phyloP scores from a whole-genome alignment of 2,888 invertebrate species.

The Hydroisotoma schaefferi region DNA sequence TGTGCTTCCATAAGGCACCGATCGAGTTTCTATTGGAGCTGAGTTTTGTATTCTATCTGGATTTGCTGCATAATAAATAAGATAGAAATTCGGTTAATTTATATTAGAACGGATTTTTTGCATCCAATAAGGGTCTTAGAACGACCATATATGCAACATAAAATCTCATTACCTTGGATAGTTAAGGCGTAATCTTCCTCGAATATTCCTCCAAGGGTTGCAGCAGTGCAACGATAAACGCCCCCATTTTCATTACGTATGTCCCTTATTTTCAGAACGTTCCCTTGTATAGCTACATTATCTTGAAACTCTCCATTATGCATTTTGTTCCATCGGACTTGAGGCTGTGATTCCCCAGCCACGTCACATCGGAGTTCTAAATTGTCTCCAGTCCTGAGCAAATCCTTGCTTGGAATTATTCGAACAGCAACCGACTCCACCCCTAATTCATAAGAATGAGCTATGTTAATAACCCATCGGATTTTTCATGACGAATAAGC shows the following conservation, averaged over 20 bases:
- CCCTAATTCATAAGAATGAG: background rate
- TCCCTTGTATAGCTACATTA: conserved; percentile 60
- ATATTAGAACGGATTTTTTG: background rate
- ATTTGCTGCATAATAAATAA: conserved; percentile 32
- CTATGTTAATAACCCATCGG: too few relatives aligned
- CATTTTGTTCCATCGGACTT: conserved; percentile 62
- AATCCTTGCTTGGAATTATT: conserved; percentile 54
- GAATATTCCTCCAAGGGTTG: conserved; percentile 56
- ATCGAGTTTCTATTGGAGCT: conserved; percentile 57
- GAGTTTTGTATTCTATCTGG: conserved; percentile 43
- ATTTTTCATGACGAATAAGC: too few relatives aligned
- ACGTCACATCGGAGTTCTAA: conserved; percentile 65
- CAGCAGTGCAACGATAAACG: conserved; percentile 64
- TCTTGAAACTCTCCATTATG: conserved; percentile 57
- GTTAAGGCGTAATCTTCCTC: conserved; percentile 60
- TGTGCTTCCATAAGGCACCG: conserved; percentile 60
- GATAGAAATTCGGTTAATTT: background rate
- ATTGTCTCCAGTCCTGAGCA: conserved; percentile 60
- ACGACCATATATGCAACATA: background rate
- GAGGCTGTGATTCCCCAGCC: conserved; percentile 55
- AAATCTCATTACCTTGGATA: conserved; percentile 57
- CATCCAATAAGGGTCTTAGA: background rate
- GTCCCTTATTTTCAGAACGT: conserved; percentile 59
- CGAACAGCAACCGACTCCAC: conserved; percentile 49
- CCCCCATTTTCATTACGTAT: conserved; percentile 60